These are phyloP conservation scores for Drosophila koepferae DNA, from an alignment of 2,888 invertebrate genomes.

Conservation along the genomic window DNA sequence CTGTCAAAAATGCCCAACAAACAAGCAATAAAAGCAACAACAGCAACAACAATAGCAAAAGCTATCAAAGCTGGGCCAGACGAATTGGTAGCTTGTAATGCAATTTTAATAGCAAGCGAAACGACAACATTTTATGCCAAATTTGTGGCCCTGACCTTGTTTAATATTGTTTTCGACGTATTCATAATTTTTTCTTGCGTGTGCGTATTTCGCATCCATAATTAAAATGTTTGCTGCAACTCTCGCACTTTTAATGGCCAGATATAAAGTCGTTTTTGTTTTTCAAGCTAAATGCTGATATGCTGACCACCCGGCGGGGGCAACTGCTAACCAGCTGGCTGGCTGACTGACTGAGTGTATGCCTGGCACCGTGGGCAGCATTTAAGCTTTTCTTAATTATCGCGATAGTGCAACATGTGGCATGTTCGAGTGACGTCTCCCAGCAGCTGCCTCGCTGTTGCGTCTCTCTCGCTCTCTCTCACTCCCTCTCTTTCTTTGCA, in stretches of 20 bases:
- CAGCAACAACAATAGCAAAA: neutral
- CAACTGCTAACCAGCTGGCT: conserved; percentile 7
- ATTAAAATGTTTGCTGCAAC: conserved; percentile 75
- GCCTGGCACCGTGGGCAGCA: conserved; percentile 39
- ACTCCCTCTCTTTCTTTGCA: neutral
- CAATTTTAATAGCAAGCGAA: conserved; percentile 49
- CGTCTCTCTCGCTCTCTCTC: no score
- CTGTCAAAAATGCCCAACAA: conserved; percentile 57
- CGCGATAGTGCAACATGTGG: conserved; percentile 76
- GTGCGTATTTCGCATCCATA: conserved; percentile 67
- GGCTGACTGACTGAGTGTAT: neutral
- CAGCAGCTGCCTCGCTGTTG: conserved; percentile 11
- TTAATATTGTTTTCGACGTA: conserved; percentile 18
- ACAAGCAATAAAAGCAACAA: conserved; percentile 3
- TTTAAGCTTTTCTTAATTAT: conserved; percentile 77
- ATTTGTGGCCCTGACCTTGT: conserved; percentile 57
- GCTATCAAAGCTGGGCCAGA: conserved; percentile 7
- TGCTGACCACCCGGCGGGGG: conserved; percentile 37
- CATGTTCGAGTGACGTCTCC: conserved; percentile 8
- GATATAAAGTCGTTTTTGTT: conserved; percentile 28
- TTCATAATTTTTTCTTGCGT: conserved; percentile 44
- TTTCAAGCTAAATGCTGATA: conserved; percentile 30
- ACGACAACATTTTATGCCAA: conserved; percentile 39
- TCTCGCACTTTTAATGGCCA: conserved; percentile 66
- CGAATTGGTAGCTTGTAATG: conserved; percentile 49